Evolutionary conservation across 2,113 vertebrate species (phyloP).

Genomic region (Alexandromys fortis): DNA sequence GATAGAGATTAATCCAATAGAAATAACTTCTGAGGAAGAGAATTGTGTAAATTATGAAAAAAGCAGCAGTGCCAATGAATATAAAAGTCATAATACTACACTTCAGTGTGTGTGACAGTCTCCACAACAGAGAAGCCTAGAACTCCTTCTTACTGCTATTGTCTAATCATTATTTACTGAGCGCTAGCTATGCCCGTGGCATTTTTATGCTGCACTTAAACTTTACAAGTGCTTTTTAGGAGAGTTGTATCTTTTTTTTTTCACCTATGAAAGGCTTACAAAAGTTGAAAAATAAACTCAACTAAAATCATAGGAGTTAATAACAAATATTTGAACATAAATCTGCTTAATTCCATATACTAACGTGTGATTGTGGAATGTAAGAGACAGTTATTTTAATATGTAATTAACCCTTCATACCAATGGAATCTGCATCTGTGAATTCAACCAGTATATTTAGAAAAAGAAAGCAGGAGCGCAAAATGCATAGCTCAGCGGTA

Average conservation of each 20-base stretch:
- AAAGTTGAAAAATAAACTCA: neutral
- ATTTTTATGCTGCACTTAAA: neutral
- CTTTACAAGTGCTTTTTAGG: neutral
- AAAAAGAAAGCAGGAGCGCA: neutral
- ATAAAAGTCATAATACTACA: neutral
- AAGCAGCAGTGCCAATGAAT: neutral
- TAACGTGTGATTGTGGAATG: neutral
- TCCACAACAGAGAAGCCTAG: neutral
- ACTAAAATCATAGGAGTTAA: neutral
- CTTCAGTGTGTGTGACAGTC: neutral
- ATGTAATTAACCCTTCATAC: neutral
- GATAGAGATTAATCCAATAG: neutral
- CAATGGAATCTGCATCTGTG: neutral
- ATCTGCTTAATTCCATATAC: neutral
- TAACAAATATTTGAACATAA: neutral
- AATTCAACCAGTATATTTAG: neutral
- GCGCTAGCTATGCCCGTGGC: neutral
- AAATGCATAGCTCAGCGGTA: neutral
- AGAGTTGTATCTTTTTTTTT: slow-evolving; percentile 1
- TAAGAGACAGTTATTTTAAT: slow-evolving; percentile 20
- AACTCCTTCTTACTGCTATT: neutral
- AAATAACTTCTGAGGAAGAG: neutral
- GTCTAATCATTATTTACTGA: neutral
- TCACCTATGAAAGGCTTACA: neutral
- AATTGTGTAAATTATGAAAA: neutral